Evolutionary conservation across 2,888 invertebrate genomes (phyloP).

Genomic region (Cheilosia vulpina): DNA sequence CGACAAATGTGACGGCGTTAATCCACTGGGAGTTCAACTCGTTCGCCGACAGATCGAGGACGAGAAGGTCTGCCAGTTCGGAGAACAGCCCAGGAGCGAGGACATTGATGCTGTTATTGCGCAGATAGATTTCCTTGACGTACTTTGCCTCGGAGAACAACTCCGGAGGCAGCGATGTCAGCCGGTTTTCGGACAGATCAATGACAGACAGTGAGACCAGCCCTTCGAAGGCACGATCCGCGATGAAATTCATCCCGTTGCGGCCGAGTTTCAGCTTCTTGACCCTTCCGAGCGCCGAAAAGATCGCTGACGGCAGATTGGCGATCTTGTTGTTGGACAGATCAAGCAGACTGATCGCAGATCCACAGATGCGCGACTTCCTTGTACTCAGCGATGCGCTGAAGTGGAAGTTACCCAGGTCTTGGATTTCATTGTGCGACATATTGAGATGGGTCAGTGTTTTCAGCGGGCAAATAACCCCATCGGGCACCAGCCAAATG

Average conservation of each 20-base stretch:
- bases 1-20: constrained; percentile 92
- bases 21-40: constrained; percentile 94
- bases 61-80: constrained; percentile 90
- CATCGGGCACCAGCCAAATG: constrained; percentile 94
- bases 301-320: constrained; percentile 91
- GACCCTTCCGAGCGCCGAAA: constrained; percentile 91
- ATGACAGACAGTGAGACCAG: constrained; percentile 92
- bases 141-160: constrained; percentile 92
- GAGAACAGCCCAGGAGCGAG: constrained; percentile 93
- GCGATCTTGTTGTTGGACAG: constrained; percentile 94
- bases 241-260: constrained; percentile 94
- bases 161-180: constrained; percentile 93
- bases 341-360: constrained; percentile 92
- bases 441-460: constrained; percentile 92
- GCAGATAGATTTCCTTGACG: constrained; percentile 94
- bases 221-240: constrained; percentile 92
- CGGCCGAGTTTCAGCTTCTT: constrained; percentile 92
- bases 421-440: constrained; percentile 93
- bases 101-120: constrained; percentile 95
- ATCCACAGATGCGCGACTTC: constrained; percentile 83
- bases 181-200: constrained; percentile 94
- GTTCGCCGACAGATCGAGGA: constrained; percentile 93
- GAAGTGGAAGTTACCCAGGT: constrained; percentile 93
- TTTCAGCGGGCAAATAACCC: constrained; percentile 92
- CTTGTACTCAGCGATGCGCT: constrained; percentile 86